A percentile compares a stretch with the other conserved stretches of the same genome.
Conservation (phyloP, 2,797 vertebrate genomes). For the Perodicticus potto region DNA sequence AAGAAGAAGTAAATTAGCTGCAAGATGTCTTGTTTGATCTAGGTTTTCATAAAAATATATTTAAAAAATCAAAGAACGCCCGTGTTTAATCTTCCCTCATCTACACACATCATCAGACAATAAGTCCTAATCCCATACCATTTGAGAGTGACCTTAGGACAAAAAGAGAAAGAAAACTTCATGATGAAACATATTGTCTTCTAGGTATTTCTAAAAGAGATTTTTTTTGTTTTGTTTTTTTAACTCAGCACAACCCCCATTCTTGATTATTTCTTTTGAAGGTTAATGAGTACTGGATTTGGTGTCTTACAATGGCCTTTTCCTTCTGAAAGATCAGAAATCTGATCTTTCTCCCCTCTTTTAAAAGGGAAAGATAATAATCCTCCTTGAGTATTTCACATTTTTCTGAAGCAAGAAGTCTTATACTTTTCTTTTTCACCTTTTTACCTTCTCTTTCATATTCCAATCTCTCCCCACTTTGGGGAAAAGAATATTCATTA, state of each 20-base stretch:
- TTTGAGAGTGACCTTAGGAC: background rate
- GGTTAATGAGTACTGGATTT: background rate
- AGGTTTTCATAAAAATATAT: too few relatives aligned
- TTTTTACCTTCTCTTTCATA: background rate
- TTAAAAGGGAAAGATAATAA: background rate
- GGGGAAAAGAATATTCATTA: background rate
- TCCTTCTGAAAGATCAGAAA: too few relatives aligned
- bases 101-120: background rate
- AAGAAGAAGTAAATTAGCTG: background rate
- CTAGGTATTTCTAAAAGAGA: background rate
- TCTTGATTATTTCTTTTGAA: background rate
- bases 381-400: background rate
- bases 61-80: background rate
- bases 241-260: background rate
- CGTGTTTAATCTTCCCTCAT: background rate
- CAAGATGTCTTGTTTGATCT: background rate
- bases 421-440: too few relatives aligned
- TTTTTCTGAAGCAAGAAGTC: background rate
- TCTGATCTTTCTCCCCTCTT: background rate
- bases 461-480: background rate
- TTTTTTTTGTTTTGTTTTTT: background rate
- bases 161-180: background rate
- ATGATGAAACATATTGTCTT: background rate
- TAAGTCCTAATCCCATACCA: background rate
- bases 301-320: background rate